Base-by-base conservation (phyloP, 2,797 vertebrate species). In the Garrulus glandarius region DNA sequence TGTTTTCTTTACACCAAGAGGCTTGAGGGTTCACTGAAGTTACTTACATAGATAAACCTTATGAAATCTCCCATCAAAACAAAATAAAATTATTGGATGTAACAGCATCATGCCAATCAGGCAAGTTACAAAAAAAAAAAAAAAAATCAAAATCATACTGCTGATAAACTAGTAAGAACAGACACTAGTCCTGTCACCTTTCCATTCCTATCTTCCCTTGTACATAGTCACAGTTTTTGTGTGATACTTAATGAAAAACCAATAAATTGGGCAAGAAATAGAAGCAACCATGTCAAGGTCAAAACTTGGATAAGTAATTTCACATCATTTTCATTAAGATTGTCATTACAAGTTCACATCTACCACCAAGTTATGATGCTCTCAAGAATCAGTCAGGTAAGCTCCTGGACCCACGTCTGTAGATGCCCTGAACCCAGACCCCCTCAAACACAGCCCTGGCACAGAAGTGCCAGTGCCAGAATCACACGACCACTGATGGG, bases 401-500 rank as follows among this genome's bases (percentile, higher is more conserved):
- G 57, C 13, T 13, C 4, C 12, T 11, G 39, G 53, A 32, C 3
- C 30, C 24, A 7, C 0, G 0, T 7, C 1, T 47, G 69, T 41
- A 43, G 68, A 32, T 3, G 5, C 10, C 61, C 30, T 0, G 12
- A 41, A 10, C 16, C 27, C 12, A 14, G 15, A 27, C 1, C 53
- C 18, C 10, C 21, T 3, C 8, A 14, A 4, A 9, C 24, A 5
- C 5, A 30, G 6, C 5, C 21, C 44, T 14, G 24, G 34, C 0
- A 5, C 64, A 18, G 5, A 15, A 18, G 8, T 0, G 5, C 36
- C 19, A 2, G 14, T 1, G 6, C 52, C n/a, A 5, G 19, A 1
- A 1, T 2, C 1, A 26, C 18, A 10, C 2, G 1, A 2, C 3
- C 10, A 2, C 13, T 14, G 1, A 0, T 49, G 23, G 30, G 41